Percentiles rank a stretch among this genome's conserved stretches.
These are phyloP conservation scores for Panagrolaimus sp. DNA, from an alignment of 1,140 invertebrate species.

Conservation along the genomic window DNA sequence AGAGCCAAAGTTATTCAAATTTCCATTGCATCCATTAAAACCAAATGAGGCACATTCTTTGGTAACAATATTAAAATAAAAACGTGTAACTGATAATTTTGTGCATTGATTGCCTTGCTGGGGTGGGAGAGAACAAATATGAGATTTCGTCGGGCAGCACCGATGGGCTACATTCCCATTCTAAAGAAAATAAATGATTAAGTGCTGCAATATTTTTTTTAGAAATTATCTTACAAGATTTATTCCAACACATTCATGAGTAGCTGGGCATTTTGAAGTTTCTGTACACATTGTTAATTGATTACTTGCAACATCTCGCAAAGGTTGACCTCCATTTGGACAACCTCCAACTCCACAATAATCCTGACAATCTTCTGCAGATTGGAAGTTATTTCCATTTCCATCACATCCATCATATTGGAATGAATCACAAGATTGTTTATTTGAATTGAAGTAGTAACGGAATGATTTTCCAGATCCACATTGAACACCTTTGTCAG, in stretches of 20 bases:
- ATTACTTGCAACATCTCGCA: conserved; percentile 47
- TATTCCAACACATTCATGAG: conserved; percentile 52
- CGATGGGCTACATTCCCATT: conserved; percentile 51
- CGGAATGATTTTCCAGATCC: conserved; percentile 55
- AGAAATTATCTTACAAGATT: too few relatives aligned
- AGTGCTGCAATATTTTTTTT: too few relatives aligned
- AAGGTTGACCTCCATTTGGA: conserved; percentile 56
- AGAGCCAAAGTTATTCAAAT: conserved; percentile 51
- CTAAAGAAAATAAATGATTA: too few relatives aligned
- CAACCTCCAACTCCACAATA: conserved; percentile 50
- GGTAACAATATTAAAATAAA: conserved; percentile 57
- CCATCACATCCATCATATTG: conserved; percentile 52
- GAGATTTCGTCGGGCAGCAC: conserved; percentile 54
- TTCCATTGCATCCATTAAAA: conserved; percentile 50
- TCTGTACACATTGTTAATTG: conserved; percentile 50
- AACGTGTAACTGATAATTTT: conserved; percentile 49
- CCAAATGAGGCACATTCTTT: conserved; percentile 51
- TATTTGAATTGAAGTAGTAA: conserved; percentile 55
- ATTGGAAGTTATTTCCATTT: conserved; percentile 46
- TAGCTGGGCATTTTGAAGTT: conserved; percentile 38
- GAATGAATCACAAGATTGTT: conserved; percentile 51
- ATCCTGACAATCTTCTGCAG: conserved; percentile 44
- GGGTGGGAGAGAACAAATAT: conserved; percentile 53
- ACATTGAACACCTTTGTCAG: conserved; percentile 55
- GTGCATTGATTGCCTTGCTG: conserved; percentile 53